These are phyloP conservation scores for Lottia gigantea DNA, from an alignment of 2,888 invertebrate genomes.

Conservation along the genomic window DNA sequence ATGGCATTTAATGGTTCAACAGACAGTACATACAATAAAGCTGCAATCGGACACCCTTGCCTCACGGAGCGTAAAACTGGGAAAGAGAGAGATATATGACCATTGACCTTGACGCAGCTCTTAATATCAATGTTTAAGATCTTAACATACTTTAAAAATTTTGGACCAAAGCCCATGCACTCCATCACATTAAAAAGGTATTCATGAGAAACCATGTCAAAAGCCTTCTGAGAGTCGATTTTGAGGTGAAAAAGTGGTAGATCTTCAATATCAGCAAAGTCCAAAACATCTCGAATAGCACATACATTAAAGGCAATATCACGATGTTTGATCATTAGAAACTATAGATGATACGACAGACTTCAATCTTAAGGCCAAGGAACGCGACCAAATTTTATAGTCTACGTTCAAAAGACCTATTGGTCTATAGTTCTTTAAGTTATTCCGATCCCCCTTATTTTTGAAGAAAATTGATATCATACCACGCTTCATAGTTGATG, in stretches of 20 bases:
- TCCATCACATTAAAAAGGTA: conserved; percentile 34
- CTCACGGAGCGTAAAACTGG: not conserved
- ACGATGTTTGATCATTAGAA: conserved; percentile 37
- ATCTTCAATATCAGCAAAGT: conserved; percentile 38
- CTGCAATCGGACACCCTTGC: conserved; percentile 5
- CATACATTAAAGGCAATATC: conserved; percentile 40
- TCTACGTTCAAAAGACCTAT: conserved; percentile 40
- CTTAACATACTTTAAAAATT: conserved; percentile 35
- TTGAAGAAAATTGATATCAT: conserved; percentile 35
- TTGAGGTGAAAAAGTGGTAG: conserved; percentile 30
- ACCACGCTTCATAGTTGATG: conserved; percentile 20
- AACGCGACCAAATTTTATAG: conserved; percentile 38
- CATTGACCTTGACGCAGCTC: conserved; percentile 37
- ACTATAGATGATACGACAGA: conserved; percentile 30
- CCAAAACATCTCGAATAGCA: conserved; percentile 32
- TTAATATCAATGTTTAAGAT: conserved; percentile 34
- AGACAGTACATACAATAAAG: not conserved
- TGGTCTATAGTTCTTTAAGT: conserved; percentile 38
- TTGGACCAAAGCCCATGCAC: conserved; percentile 35
- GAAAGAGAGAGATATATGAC: conserved; percentile 28
- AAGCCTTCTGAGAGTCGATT: conserved; percentile 44
- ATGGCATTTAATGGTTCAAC: not conserved
- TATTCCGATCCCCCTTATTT: conserved; percentile 25
- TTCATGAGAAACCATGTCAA: conserved; percentile 37
- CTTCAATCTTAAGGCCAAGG: conserved; percentile 30